phyloP scores from a whole-genome alignment of 1,140 invertebrate species.

The Sminthurides bifidus region DNA sequence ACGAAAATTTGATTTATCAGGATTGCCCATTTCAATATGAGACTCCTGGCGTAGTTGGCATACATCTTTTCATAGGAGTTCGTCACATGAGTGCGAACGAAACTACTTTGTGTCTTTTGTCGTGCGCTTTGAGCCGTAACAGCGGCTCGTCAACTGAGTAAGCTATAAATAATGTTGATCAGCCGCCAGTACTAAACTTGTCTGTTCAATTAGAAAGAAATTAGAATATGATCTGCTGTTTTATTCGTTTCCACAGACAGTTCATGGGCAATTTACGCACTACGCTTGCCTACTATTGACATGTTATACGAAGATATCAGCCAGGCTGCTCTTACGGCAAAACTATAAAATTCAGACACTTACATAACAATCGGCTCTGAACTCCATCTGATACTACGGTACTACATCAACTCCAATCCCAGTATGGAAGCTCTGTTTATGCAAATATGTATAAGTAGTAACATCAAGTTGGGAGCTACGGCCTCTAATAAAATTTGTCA shows the following conservation, averaged over 20 bases:
- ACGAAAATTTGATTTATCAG: conserved; percentile 7
- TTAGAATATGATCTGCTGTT: not conserved
- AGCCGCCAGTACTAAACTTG: not conserved
- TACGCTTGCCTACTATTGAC: conserved; percentile 17
- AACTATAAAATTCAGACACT: conserved; percentile 18
- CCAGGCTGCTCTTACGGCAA: conserved; percentile 13
- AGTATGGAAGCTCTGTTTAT: not conserved
- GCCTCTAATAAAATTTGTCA: too few relatives aligned
- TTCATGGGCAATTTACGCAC: conserved; percentile 24
- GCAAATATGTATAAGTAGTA: conserved; percentile 4
- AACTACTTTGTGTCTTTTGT: conserved; percentile 15
- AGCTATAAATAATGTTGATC: not conserved
- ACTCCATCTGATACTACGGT: conserved; percentile 19
- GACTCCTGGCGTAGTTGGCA: conserved; percentile 22
- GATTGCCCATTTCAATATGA: conserved; percentile 26
- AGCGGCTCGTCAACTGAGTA: not conserved
- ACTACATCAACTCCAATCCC: conserved; percentile 15
- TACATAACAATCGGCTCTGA: conserved; percentile 23
- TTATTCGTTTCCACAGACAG: conserved; percentile 13
- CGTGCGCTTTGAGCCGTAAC: not conserved
- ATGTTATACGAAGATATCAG: conserved; percentile 20
- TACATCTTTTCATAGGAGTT: conserved; percentile 26
- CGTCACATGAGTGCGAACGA: conserved; percentile 25
- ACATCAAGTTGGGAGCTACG: too few relatives aligned
- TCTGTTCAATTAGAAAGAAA: not conserved